Conservation (phyloP, 2,797 vertebrate genomes). For the Zenarchopterus dispar region DNA sequence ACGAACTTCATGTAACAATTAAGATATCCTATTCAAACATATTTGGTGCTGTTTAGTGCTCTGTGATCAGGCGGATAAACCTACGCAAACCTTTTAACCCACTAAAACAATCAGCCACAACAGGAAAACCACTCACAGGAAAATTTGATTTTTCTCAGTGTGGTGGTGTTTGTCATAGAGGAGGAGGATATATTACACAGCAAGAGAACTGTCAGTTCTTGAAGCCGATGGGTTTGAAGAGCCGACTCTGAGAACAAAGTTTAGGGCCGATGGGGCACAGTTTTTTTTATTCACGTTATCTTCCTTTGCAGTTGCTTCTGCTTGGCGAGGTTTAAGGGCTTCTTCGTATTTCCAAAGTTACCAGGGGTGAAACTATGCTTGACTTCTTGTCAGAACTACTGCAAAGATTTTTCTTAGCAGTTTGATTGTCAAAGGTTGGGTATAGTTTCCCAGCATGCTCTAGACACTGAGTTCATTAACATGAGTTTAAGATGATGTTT, state of each 20-base stretch:
- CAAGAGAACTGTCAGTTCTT: neutral
- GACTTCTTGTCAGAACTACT: too few relatives aligned
- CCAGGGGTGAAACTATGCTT: too few relatives aligned
- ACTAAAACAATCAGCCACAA: neutral
- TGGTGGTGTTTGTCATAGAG: neutral
- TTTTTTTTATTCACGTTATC: neutral
- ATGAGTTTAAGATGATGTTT: too few relatives aligned
- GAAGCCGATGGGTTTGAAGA: neutral
- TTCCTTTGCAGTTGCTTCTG: too few relatives aligned
- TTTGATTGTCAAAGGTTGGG: too few relatives aligned
- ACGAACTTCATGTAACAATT: constrained; percentile 31
- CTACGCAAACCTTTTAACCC: constrained; percentile 1
- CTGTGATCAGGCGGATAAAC: constrained; percentile 10
- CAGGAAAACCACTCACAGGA: neutral
- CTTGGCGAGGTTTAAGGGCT: too few relatives aligned
- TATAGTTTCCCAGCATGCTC: too few relatives aligned
- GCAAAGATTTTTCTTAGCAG: too few relatives aligned
- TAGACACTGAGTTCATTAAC: too few relatives aligned
- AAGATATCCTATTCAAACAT: constrained; percentile 27
- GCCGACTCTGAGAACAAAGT: neutral
- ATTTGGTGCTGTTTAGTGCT: constrained; percentile 1
- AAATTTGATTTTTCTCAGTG: neutral
- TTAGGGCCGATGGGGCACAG: neutral
- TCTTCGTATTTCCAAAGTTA: too few relatives aligned
- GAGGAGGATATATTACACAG: neutral